Evolutionary conservation across 2,113 vertebrate genomes (phyloP).

Genomic region (Mirza zaza): DNA sequence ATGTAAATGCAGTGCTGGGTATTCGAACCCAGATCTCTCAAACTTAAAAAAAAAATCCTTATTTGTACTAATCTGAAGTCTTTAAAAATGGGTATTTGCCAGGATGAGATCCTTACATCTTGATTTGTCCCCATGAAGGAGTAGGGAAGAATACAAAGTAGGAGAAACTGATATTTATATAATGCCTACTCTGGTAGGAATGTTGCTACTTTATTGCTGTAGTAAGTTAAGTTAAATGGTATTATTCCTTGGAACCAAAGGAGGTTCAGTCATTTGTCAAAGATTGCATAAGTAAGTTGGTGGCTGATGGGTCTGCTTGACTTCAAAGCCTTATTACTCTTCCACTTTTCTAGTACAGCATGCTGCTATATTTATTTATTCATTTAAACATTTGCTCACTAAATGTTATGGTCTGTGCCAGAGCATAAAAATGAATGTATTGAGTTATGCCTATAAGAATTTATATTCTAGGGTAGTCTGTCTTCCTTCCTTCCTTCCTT

Average conservation of each 20-base stretch:
- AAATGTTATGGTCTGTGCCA: background rate
- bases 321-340: background rate
- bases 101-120: background rate
- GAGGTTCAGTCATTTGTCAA: background rate
- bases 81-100: constrained; percentile 5
- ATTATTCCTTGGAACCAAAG: background rate
- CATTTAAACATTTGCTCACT: constrained; percentile 24
- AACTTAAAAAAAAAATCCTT: background rate
- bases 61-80: background rate
- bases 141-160: background rate
- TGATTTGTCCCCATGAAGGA: background rate
- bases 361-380: background rate
- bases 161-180: background rate
- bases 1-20: background rate
- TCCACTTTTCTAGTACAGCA: background rate
- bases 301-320: constrained; percentile 8
- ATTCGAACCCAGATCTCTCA: constrained; percentile 15
- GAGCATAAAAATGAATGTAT: background rate
- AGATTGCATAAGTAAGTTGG: background rate
- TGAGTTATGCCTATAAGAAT: background rate
- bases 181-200: background rate
- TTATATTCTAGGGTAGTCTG: background rate
- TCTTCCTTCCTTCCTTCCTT: background rate
- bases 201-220: background rate
- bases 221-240: constrained; percentile 12